phyloP scores from a whole-genome alignment of 2,113 vertebrate species.

The Phainopepla nitens region DNA sequence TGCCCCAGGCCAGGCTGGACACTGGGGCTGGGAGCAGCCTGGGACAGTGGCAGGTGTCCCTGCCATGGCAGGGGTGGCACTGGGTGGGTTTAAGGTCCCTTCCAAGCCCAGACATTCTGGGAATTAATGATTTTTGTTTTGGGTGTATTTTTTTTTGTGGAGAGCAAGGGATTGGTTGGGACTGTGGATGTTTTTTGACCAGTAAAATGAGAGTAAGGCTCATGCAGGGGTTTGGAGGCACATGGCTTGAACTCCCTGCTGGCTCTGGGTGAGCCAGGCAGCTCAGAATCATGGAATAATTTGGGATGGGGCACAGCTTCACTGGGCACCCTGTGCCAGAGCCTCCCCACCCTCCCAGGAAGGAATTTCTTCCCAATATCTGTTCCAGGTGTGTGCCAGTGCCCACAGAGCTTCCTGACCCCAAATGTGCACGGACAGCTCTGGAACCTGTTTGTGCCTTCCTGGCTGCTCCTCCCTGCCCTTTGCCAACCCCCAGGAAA shows the following conservation, averaged over 20 bases:
- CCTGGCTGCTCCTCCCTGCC: background rate
- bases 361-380: background rate
- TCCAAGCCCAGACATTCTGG: background rate
- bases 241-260: background rate
- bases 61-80: background rate
- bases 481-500: background rate
- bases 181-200: background rate
- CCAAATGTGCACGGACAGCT: background rate
- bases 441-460: background rate
- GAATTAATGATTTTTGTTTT: background rate
- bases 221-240: background rate
- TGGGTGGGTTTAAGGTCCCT: rapidly evolving
- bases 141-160: background rate
- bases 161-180: background rate
- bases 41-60: background rate
- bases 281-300: background rate
- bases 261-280: background rate
- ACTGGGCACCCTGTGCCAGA: background rate
- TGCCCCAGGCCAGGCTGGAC: background rate
- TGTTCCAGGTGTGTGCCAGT: background rate
- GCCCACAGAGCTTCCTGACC: background rate
- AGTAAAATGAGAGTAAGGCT: background rate
- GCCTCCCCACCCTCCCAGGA: background rate
- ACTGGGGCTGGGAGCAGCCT: background rate
- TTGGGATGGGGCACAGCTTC: background rate